Percentiles rank a stretch among this genome's conserved stretches.
phyloP scores from a whole-genome alignment of 2,113 vertebrate species.

The Sylvietta virens region DNA sequence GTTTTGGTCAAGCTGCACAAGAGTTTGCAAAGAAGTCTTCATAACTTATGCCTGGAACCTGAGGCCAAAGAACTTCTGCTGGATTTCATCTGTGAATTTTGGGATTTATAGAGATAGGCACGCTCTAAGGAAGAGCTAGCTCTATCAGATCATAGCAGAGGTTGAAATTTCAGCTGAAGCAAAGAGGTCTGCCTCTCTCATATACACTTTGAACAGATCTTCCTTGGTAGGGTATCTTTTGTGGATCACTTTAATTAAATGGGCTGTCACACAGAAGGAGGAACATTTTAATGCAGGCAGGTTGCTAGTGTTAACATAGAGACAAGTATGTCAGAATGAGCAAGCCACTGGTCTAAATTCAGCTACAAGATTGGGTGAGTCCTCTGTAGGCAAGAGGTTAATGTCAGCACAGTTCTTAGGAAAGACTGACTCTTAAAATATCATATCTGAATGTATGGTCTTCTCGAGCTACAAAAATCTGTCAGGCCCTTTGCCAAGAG shows the following conservation, averaged over 20 bases:
- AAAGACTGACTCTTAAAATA: constrained; percentile 49
- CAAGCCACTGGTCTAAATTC: neutral
- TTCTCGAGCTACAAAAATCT: constrained; percentile 46
- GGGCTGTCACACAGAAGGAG: neutral
- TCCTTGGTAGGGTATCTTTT: neutral
- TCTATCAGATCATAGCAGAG: neutral
- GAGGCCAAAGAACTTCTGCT: neutral
- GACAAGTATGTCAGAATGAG: neutral
- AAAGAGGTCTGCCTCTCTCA: neutral
- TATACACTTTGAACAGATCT: neutral
- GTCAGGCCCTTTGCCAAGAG: neutral
- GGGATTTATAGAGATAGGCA: neutral
- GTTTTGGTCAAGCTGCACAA: neutral
- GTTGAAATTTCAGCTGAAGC: neutral
- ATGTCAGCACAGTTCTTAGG: constrained; percentile 5
- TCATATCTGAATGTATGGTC: constrained; percentile 1
- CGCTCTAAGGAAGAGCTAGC: neutral
- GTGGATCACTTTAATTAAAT: neutral
- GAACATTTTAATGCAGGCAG: neutral
- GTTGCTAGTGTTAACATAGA: neutral
- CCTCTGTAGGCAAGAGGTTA: constrained; percentile 11
- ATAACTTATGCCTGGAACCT: neutral
- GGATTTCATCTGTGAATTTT: neutral
- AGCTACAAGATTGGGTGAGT: neutral
- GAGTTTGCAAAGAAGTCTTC: neutral